Evolutionary conservation across 2,113 vertebrate genomes (phyloP).

Genomic region (Antigone vipio): DNA sequence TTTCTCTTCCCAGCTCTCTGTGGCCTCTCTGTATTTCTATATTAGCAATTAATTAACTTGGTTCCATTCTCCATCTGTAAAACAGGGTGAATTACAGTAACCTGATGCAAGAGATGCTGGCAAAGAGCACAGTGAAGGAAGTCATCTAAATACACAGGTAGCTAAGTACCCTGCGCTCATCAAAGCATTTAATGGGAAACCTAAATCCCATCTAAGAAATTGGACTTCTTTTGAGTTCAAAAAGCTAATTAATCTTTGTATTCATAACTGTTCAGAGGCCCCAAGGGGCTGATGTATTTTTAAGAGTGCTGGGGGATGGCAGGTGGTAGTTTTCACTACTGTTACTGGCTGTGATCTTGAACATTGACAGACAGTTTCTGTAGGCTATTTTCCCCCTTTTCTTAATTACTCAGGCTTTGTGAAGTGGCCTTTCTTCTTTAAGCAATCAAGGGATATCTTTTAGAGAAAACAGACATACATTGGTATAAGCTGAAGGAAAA

Average conservation of each 20-base stretch:
- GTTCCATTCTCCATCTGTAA: not conserved
- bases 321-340: not conserved
- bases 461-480: not conserved
- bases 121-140: not conserved
- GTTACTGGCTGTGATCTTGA: not conserved
- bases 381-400: not conserved
- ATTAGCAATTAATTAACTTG: not conserved
- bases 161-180: not conserved
- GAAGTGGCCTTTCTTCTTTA: not conserved
- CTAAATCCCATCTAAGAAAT: not conserved
- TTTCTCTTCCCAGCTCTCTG: not conserved
- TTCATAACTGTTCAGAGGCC: not conserved
- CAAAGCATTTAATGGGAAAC: not conserved
- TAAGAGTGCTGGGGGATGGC: not conserved
- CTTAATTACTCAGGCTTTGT: not conserved
- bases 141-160: not conserved
- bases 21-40: not conserved
- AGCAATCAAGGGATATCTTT: not conserved
- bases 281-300: not conserved
- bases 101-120: not conserved
- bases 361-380: not conserved
- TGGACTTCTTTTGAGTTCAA: not conserved
- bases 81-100: not conserved
- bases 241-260: slow-evolving; percentile 42
- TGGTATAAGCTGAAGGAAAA: not conserved